Conservation (phyloP, 1,140 invertebrate species). For the Tetramorium simillimum region DNA sequence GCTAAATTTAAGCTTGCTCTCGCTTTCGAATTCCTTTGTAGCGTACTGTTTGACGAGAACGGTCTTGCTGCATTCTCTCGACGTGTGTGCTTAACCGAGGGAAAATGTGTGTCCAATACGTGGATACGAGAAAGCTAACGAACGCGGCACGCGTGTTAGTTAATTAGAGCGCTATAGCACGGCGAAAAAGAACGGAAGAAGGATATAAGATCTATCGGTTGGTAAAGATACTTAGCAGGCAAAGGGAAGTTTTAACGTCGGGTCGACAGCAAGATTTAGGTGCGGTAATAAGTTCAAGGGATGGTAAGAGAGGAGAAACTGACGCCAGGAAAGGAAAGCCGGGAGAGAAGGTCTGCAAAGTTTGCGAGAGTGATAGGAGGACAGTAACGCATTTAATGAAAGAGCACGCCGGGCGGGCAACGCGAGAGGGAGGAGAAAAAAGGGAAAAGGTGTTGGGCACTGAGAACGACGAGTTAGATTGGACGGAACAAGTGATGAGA, state of each 20-base stretch:
- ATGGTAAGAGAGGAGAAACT: slow-evolving; percentile 37
- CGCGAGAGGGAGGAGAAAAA: not conserved
- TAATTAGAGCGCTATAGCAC: slow-evolving; percentile 17
- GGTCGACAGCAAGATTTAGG: slow-evolving; percentile 53
- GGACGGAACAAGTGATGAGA: slow-evolving; percentile 36
- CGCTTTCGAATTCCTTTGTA: not conserved
- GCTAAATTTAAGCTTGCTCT: not conserved
- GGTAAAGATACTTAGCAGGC: slow-evolving; percentile 49
- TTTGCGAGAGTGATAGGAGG: slow-evolving; percentile 57
- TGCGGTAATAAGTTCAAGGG: slow-evolving; percentile 54
- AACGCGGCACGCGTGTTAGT: not conserved
- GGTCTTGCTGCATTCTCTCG: not conserved
- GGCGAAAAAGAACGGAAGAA: not conserved
- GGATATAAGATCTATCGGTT: slow-evolving; percentile 31
- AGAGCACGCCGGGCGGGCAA: slow-evolving; percentile 33
- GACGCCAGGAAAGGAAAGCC: not conserved
- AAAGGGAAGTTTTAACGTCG: slow-evolving; percentile 37
- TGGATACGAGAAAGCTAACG: not conserved
- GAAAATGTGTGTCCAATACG: not conserved
- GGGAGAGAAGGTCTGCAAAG: slow-evolving; percentile 27
- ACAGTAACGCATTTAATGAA: slow-evolving; percentile 60
- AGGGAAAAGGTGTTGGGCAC: slow-evolving; percentile 35
- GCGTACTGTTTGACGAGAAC: not conserved
- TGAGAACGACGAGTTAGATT: slow-evolving; percentile 54
- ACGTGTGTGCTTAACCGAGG: not conserved